These are phyloP conservation scores for Xenopus tropicalis DNA, from an alignment of 2,113 vertebrate genomes.

Conservation along the genomic window DNA sequence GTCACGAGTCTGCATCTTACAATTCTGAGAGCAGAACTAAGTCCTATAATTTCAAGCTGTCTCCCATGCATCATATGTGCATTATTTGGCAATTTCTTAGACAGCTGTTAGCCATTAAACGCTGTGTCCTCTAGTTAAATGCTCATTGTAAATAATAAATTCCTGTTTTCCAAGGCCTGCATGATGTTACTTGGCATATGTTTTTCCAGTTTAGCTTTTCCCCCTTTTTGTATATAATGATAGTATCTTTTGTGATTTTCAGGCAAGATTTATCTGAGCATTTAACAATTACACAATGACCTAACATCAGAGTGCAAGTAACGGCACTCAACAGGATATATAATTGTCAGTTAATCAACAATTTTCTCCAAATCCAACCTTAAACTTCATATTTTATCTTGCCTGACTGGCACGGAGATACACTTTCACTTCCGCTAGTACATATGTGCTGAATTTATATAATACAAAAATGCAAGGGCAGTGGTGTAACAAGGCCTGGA, in stretches of 20 bases:
- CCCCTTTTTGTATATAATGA: constrained; percentile 32
- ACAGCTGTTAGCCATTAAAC: constrained; percentile 46
- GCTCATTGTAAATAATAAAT: constrained; percentile 47
- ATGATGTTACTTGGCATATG: constrained; percentile 43
- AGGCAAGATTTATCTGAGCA: neutral
- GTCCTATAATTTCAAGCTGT: constrained; percentile 46
- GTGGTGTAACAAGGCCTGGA: too few species aligned
- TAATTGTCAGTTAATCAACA: too few species aligned
- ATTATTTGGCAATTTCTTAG: constrained; percentile 46
- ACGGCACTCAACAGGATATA: neutral
- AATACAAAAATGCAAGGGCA: too few species aligned
- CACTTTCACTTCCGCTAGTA: too few species aligned
- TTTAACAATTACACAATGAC: neutral
- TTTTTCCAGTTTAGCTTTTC: constrained; percentile 40
- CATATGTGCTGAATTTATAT: too few species aligned
- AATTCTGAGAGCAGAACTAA: constrained; percentile 35
- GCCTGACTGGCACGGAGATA: too few species aligned
- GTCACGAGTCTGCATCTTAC: constrained; percentile 31
- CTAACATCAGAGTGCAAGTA: neutral
- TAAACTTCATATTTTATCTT: too few species aligned
- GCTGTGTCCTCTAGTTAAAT: constrained; percentile 46
- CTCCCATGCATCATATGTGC: constrained; percentile 44
- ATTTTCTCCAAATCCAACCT: too few species aligned
- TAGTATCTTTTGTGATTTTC: constrained; percentile 9
- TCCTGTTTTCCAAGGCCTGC: constrained; percentile 38